Evolutionary conservation across 2,888 invertebrate genomes (phyloP).

Genomic region (Sericinus montela): DNA sequence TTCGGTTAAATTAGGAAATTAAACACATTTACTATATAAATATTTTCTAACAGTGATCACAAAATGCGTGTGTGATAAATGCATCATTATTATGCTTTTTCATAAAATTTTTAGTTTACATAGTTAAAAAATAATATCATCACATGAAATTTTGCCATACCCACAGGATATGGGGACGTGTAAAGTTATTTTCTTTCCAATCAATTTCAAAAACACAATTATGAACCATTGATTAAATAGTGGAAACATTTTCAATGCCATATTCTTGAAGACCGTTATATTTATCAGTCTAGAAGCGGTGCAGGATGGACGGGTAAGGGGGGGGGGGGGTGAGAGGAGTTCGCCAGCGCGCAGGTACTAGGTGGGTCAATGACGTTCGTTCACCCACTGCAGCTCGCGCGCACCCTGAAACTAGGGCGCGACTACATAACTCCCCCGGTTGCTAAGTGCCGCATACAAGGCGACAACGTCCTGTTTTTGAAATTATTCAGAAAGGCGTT

Average conservation of each 20-base stretch:
- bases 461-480: conserved; percentile 10
- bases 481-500: conserved; percentile 1
- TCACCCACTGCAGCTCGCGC: conserved; percentile 59
- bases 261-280: conserved; percentile 56
- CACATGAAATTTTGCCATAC: too few relatives aligned
- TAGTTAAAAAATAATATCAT: too few relatives aligned
- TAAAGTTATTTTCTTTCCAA: too few relatives aligned
- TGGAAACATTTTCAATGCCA: conserved; percentile 58
- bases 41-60: too few relatives aligned
- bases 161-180: too few relatives aligned
- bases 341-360: conserved; percentile 47
- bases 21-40: too few relatives aligned
- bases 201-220: too few relatives aligned
- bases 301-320: conserved; percentile 25
- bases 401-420: conserved; percentile 62
- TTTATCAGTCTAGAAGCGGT: conserved; percentile 43
- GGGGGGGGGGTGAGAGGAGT: conserved; percentile 27
- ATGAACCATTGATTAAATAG: background rate
- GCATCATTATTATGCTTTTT: too few relatives aligned
- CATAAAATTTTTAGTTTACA: too few relatives aligned
- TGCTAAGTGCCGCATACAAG: conserved; percentile 20
- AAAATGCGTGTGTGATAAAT: too few relatives aligned
- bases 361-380: conserved; percentile 70
- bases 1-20: too few relatives aligned
- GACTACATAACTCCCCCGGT: conserved; percentile 34